Evolutionary conservation across 2,113 vertebrate genomes (phyloP).

Genomic region (Anseranas semipalmata): DNA sequence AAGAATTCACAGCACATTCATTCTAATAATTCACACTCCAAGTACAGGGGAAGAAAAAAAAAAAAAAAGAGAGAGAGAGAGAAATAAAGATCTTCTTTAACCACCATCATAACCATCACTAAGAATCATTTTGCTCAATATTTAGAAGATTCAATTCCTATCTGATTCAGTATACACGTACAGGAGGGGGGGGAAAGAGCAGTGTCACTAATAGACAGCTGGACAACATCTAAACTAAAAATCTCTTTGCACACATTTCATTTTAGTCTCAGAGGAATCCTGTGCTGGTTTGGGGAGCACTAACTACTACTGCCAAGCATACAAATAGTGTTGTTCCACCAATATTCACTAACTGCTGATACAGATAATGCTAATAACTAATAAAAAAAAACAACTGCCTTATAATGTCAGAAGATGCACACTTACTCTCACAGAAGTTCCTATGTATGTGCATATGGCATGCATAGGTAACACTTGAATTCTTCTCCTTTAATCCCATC

Average conservation of each 20-base stretch:
- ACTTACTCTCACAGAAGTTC: not conserved
- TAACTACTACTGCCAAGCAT: not conserved
- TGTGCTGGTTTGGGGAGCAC: not conserved
- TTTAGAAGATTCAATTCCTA: not conserved
- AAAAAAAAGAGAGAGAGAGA: rapidly evolving
- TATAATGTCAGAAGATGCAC: not conserved
- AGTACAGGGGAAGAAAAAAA: not conserved
- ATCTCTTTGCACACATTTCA: not conserved
- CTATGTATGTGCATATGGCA: rapidly evolving
- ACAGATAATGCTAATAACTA: not conserved
- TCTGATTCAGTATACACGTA: not conserved
- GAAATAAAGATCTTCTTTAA: not conserved
- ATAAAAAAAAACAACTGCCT: not conserved
- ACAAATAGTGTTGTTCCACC: not conserved
- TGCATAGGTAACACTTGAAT: not conserved
- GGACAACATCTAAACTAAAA: not conserved
- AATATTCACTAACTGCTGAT: not conserved
- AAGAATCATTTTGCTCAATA: not conserved
- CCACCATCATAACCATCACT: not conserved
- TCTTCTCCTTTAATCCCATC: not conserved
- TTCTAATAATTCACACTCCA: not conserved
- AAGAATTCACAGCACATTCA: not conserved
- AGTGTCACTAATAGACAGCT: not conserved
- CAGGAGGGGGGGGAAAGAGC: not conserved
- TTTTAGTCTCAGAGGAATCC: not conserved